phyloP scores from a whole-genome alignment of 2,888 invertebrate genomes.

The Heliconius ethilla region DNA sequence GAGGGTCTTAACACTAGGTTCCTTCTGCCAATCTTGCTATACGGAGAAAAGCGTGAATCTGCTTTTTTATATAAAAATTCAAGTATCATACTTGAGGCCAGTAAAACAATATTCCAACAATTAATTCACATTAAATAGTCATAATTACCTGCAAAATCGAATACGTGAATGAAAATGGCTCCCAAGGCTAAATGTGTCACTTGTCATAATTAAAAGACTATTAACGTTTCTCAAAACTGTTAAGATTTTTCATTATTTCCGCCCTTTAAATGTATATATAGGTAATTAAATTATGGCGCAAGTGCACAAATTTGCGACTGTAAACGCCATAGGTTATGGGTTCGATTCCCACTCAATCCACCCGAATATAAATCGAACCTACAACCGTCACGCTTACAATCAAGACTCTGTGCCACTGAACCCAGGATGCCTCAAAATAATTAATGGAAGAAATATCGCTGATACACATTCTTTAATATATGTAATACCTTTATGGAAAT shows the following conservation, averaged over 20 bases:
- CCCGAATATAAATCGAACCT: too few species aligned
- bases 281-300: too few species aligned
- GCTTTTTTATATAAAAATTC: background rate
- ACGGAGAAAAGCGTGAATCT: background rate
- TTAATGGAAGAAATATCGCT: background rate
- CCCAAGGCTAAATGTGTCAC: background rate
- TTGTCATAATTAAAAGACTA: background rate
- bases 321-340: too few species aligned
- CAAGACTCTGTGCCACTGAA: too few species aligned
- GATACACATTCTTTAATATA: background rate
- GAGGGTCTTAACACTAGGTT: background rate
- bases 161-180: background rate
- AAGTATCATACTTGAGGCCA: background rate
- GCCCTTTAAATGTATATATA: too few species aligned
- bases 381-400: too few species aligned
- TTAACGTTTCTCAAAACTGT: background rate
- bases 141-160: background rate
- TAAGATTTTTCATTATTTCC: background rate
- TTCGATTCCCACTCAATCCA: too few species aligned
- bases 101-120: background rate
- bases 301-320: too few species aligned
- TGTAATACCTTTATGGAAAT: background rate
- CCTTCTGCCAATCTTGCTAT: background rate
- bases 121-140: constrained; percentile 9
- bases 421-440: too few species aligned